These are phyloP conservation scores for Phrynocephalus versicolor DNA, from an alignment of 2,113 vertebrate genomes.

Conservation along the genomic window DNA sequence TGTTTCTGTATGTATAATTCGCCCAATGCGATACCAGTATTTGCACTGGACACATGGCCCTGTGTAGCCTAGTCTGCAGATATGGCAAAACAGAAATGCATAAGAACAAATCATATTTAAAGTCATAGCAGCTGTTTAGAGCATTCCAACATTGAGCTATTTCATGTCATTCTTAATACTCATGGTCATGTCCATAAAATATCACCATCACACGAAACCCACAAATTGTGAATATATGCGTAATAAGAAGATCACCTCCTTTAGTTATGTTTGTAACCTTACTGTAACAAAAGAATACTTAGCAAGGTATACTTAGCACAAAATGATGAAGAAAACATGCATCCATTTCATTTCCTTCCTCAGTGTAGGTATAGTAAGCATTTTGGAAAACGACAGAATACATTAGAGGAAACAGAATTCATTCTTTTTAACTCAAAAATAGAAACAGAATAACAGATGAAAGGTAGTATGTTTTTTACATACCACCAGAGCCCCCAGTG, in stretches of 20 bases:
- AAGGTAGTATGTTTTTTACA: slow-evolving; percentile 13
- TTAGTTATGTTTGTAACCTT: not conserved
- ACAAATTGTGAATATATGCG: not conserved
- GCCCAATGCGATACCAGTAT: not conserved
- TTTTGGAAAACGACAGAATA: slow-evolving; percentile 15
- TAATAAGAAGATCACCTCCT: slow-evolving; percentile 13
- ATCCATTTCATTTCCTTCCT: slow-evolving; percentile 32
- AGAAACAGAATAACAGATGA: slow-evolving; percentile 28
- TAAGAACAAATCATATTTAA: not conserved
- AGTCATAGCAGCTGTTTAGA: not conserved
- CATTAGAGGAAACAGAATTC: not conserved
- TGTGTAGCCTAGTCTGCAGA: not conserved
- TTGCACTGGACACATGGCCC: not conserved
- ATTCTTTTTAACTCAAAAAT: not conserved
- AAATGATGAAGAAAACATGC: not conserved
- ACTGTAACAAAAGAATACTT: not conserved
- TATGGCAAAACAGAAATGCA: not conserved
- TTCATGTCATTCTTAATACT: not conserved
- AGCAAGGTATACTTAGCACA: slow-evolving; percentile 13
- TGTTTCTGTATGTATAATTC: not conserved
- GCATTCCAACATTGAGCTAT: not conserved
- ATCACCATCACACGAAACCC: not conserved
- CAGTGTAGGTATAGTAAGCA: not conserved
- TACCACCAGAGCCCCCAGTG: slow-evolving; percentile 26
- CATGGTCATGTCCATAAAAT: slow-evolving; percentile 20